phyloP scores from a whole-genome alignment of 1,140 invertebrate genomes.

The Drosophila rufa region DNA sequence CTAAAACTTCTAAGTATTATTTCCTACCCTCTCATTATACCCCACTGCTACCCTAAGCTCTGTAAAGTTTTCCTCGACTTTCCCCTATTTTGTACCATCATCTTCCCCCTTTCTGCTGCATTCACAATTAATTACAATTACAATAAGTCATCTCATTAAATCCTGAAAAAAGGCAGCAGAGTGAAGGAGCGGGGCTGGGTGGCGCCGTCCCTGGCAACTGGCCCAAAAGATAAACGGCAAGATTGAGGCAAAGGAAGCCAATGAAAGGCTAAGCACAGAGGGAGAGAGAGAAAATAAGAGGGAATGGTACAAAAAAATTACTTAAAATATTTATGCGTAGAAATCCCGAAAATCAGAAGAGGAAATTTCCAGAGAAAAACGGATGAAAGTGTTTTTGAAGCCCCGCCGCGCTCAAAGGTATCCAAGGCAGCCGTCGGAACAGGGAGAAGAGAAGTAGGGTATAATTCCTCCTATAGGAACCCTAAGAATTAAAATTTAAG shows the following conservation, averaged over 20 bases:
- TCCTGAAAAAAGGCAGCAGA: slow-evolving; percentile 24
- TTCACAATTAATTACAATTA: slow-evolving; percentile 84
- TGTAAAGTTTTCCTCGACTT: neutral
- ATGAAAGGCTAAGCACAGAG: neutral
- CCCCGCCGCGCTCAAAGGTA: slow-evolving; percentile 59
- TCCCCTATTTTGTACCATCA: neutral
- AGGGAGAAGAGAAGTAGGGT: neutral
- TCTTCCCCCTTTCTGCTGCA: neutral
- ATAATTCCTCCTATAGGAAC: neutral
- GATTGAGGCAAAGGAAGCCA: slow-evolving; percentile 29
- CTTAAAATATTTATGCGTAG: slow-evolving; percentile 68
- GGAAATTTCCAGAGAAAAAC: slow-evolving; percentile 83
- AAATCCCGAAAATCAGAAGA: slow-evolving; percentile 20
- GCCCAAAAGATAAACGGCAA: slow-evolving; percentile 44
- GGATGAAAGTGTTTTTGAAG: slow-evolving; percentile 85
- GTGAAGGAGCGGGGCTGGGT: neutral
- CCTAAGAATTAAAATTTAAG: neutral
- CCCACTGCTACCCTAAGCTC: neutral
- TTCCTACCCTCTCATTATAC: neutral
- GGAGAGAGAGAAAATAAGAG: neutral
- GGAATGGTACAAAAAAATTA: slow-evolving; percentile 41
- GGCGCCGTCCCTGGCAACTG: slow-evolving; percentile 42
- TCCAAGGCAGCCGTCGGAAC: slow-evolving; percentile 36
- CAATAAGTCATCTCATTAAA: slow-evolving; percentile 84
- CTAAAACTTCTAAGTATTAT: neutral